Base-by-base conservation (phyloP, 2,888 invertebrate species). In the Synanthedon andrenaeformis region DNA sequence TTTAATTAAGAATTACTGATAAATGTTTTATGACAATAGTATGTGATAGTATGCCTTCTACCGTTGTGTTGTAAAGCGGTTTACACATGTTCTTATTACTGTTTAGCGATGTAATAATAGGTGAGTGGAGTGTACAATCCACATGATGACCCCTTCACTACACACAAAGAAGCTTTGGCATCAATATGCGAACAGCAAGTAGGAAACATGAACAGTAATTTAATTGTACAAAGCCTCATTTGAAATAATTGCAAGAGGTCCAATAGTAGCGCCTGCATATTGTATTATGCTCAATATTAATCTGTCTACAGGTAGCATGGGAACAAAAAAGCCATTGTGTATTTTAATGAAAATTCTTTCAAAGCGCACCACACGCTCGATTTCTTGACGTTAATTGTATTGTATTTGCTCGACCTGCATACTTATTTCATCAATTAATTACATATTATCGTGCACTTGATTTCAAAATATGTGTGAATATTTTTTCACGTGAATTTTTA, bases 141-240 rank as follows among this genome's bases (percentile, higher is more conserved):
- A 13, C 45, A 45, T 14, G 45, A 45, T 45, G 45, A 45, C n/a
- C 45, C 45, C 14, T 13, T 45, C 45, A n/a, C 12, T 6, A 45
- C 13, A 45, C 45, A 45, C 14, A 45, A 45, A 45, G 45, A 45
- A 45, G 45, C 14, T 45, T n/a, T 13, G n/a, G 45, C n/a, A 14
- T 45, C 14, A 45, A 13, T 45, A 45, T 45, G 45, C 13, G 45
- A 13, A 45, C 45, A 17, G 49, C 49, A 64, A 67, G 67, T 69
- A 71, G 73, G 73, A 76, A 72, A 71, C 67, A 61, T 63, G 65
- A 69, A 68, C 69, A 68, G 67, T 75, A 74, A 74, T 75, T 74
- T 70, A 63, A 66, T 75, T 68, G 70, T 71, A 65, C 61, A 59
- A 67, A 60, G 61, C 58, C 60, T 65, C 65, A 68, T 64, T 62